Conservation (phyloP, 2,113 vertebrate species). For the Salminus brasiliensis region DNA sequence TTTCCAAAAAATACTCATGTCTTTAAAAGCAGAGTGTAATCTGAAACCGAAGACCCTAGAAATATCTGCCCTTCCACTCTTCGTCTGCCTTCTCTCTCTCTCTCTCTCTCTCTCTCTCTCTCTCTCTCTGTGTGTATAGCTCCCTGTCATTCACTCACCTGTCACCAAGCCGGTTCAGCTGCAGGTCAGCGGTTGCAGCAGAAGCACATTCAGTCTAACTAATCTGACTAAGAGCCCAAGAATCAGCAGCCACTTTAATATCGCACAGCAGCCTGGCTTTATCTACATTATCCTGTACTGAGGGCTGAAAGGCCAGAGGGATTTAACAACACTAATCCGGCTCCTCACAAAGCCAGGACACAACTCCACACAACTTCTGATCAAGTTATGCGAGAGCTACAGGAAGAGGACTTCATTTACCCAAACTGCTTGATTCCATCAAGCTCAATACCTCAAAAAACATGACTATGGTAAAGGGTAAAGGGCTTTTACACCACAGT, state of each 20-base stretch:
- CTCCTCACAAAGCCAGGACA: neutral
- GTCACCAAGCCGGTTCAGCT: conserved; percentile 41
- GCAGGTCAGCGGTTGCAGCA: conserved; percentile 36
- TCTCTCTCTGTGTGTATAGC: conserved; percentile 2
- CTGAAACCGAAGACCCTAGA: neutral
- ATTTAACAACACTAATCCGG: conserved; percentile 13
- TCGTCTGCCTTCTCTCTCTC: neutral
- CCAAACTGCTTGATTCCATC: neutral
- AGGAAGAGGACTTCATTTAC: neutral
- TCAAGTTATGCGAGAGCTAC: neutral
- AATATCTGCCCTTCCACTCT: neutral
- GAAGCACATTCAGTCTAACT: conserved; percentile 21
- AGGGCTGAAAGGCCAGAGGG: neutral
- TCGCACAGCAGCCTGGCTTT: neutral
- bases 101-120: no score
- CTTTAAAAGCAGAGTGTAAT: neutral
- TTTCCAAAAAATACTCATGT: no score
- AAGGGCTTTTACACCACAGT: no score
- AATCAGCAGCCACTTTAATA: neutral
- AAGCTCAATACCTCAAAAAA: no score
- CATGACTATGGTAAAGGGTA: no score
- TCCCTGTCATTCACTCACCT: conserved; percentile 39
- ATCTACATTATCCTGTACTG: neutral
- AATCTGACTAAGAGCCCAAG: conserved; percentile 18
- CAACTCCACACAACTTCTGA: neutral